phyloP scores from a whole-genome alignment of 2,797 vertebrate genomes.

The Brotula barbata region DNA sequence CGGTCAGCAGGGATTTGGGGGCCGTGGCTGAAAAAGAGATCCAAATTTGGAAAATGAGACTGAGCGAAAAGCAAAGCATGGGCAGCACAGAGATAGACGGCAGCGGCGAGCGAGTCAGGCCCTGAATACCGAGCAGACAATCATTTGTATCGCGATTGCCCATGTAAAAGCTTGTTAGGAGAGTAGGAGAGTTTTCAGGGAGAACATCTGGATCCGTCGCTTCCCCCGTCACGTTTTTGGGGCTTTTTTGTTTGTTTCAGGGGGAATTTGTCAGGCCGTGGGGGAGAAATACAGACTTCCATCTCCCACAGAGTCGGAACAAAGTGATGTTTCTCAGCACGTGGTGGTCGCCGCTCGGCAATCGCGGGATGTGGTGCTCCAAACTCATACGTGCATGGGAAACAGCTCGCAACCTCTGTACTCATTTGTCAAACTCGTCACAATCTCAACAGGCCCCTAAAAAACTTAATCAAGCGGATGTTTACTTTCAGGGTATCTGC shows the following conservation, averaged over 20 bases:
- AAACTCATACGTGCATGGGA: constrained; percentile 29
- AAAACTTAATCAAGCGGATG: constrained; percentile 49
- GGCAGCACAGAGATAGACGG: constrained; percentile 38
- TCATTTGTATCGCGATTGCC: constrained; percentile 59
- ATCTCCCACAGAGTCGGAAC: constrained; percentile 55
- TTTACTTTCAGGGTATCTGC: constrained; percentile 43
- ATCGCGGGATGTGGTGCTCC: constrained; percentile 18
- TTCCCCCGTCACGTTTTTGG: constrained; percentile 39
- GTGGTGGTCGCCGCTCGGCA: constrained; percentile 20
- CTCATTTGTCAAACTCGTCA: constrained; percentile 21
- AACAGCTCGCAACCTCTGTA: constrained; percentile 28
- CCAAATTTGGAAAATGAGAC: constrained; percentile 38
- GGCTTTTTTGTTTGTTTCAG: constrained; percentile 63
- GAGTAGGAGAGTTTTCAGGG: not conserved
- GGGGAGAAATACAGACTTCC: constrained; percentile 65
- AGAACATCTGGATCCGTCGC: constrained; percentile 59
- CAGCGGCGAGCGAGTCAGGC: constrained; percentile 33
- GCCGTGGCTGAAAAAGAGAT: constrained; percentile 27
- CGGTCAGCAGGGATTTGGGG: constrained; percentile 4
- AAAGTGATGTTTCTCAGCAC: constrained; percentile 25
- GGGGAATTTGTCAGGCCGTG: constrained; percentile 49
- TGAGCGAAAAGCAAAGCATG: constrained; percentile 23
- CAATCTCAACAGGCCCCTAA: not conserved
- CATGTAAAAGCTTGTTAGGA: constrained; percentile 31
- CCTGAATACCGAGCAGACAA: constrained; percentile 67